phyloP scores from a whole-genome alignment of 2,113 vertebrate genomes.

The Bettongia penicillata region DNA sequence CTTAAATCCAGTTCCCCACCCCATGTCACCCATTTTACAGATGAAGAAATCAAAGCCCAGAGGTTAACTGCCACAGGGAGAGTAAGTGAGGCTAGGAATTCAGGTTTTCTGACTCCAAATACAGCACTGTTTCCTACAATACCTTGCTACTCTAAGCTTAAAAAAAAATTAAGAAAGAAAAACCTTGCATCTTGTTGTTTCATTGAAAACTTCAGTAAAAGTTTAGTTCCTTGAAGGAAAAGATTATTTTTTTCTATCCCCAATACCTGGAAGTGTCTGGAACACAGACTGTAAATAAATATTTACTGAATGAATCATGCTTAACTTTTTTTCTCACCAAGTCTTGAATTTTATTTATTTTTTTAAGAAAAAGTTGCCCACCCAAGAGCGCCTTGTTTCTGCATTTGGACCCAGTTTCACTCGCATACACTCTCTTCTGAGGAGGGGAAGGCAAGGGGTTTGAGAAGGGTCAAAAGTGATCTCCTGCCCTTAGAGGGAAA shows the following conservation, averaged over 20 bases:
- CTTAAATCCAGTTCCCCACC: not conserved
- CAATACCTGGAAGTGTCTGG: not conserved
- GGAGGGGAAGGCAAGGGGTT: not conserved
- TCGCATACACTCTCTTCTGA: not conserved
- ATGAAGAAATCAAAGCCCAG: not conserved
- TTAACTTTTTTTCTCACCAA: not conserved
- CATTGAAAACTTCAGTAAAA: not conserved
- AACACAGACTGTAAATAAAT: not conserved
- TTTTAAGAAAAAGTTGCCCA: not conserved
- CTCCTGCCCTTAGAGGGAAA: no score
- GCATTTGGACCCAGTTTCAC: not conserved
- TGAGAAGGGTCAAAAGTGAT: not conserved
- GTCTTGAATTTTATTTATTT: not conserved
- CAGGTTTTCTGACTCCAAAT: not conserved
- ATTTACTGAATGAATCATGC: not conserved
- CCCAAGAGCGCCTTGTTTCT: not conserved
- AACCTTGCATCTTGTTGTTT: not conserved
- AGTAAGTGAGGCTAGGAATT: not conserved
- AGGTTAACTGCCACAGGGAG: not conserved
- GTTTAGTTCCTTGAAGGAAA: not conserved
- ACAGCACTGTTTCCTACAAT: not conserved
- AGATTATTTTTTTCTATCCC: not conserved
- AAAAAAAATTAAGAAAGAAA: not conserved
- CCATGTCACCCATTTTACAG: not conserved
- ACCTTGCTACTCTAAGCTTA: not conserved